phyloP scores from a whole-genome alignment of 1,140 invertebrate genomes.

The Rhyzopertha dominica region DNA sequence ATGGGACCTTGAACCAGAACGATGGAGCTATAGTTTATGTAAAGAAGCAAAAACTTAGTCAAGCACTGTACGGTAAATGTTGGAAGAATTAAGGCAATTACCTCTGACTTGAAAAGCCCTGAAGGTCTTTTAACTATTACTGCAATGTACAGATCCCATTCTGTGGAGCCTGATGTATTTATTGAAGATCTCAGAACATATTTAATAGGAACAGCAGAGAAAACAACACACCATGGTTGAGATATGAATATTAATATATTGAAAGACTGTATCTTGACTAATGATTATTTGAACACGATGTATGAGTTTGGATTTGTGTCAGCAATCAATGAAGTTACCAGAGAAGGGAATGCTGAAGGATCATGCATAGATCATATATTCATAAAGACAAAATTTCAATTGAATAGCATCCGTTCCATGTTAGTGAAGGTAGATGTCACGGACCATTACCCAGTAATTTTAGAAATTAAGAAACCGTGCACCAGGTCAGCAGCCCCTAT shows the following conservation, averaged over 20 bases:
- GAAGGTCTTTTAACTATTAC: constrained; percentile 1
- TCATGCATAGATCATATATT: constrained; percentile 5
- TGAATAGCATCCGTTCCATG: not conserved
- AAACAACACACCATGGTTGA: constrained; percentile 3
- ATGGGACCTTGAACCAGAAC: constrained; percentile 2
- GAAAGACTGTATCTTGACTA: not conserved
- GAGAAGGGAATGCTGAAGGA: not conserved
- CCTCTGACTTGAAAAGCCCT: no score
- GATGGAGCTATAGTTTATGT: constrained; percentile 4
- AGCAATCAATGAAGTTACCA: constrained; percentile 1
- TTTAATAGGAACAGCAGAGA: not conserved
- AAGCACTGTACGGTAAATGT: not conserved
- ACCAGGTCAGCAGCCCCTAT: no score
- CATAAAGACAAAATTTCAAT: constrained; percentile 5
- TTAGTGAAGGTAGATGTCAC: no score
- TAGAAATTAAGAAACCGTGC: no score
- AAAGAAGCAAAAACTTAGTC: not conserved
- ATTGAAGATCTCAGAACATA: constrained; percentile 3
- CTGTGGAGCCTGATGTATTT: not conserved
- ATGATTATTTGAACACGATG: not conserved
- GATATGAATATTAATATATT: constrained; percentile 5
- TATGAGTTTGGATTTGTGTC: constrained; percentile 1
- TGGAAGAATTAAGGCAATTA: no score
- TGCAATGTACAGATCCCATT: constrained; percentile 3
- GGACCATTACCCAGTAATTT: no score